Percentiles rank a stretch among this genome's conserved stretches.
Evolutionary conservation across 2,113 vertebrate genomes (phyloP).

Genomic region (Ictalurus punctatus): DNA sequence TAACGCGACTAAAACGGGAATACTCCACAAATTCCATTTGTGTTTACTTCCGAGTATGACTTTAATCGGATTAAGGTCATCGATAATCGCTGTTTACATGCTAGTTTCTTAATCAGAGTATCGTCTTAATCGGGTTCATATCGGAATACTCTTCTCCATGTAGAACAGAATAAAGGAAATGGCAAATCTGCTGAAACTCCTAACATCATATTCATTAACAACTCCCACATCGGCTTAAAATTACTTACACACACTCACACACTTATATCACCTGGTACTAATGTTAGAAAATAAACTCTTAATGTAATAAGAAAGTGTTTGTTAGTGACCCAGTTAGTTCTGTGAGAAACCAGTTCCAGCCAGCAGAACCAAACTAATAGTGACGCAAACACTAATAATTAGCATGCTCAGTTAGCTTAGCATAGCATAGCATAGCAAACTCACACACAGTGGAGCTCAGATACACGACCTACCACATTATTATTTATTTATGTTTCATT

Average conservation of each 20-base stretch:
- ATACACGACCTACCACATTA: background rate
- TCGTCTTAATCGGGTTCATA: too few species aligned
- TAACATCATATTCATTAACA: background rate
- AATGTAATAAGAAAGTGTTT: background rate
- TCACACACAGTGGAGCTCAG: background rate
- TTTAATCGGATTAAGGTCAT: too few species aligned
- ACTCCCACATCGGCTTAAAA: background rate
- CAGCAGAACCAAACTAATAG: background rate
- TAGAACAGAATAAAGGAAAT: background rate
- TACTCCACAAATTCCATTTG: too few species aligned
- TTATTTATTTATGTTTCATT: background rate
- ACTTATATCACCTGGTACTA: background rate
- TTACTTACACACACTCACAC: background rate
- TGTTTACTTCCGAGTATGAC: too few species aligned
- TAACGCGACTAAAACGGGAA: too few species aligned
- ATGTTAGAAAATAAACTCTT: background rate
- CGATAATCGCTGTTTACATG: too few species aligned
- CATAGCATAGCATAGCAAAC: background rate
- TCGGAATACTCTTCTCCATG: too few species aligned
- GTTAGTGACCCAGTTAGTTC: background rate
- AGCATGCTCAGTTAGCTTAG: background rate
- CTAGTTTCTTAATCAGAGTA: too few species aligned
- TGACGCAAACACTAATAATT: conserved; percentile 21
- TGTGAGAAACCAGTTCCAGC: conserved; percentile 16
- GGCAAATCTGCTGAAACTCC: background rate